These are phyloP conservation scores for Sturnus vulgaris DNA, from an alignment of 2,113 vertebrate genomes.

Conservation along the genomic window DNA sequence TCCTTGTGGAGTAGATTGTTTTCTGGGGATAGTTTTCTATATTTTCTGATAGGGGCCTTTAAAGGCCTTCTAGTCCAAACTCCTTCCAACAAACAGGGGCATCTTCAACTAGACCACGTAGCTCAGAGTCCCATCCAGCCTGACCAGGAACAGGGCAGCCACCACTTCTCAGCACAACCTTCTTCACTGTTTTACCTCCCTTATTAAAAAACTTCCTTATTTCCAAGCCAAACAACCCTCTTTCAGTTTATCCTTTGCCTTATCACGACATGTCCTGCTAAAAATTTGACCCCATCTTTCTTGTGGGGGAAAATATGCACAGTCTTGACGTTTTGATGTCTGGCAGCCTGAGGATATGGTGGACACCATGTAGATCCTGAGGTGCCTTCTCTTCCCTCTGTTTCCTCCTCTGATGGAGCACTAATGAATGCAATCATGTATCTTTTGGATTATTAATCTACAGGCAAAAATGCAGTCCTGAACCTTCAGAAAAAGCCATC, in stretches of 20 bases:
- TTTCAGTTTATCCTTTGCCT: background rate
- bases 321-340: background rate
- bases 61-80: background rate
- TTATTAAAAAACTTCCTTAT: background rate
- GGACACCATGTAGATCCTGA: fast-evolving
- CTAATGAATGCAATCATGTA: fast-evolving
- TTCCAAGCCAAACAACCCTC: background rate
- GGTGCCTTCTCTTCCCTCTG: background rate
- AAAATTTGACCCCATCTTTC: background rate
- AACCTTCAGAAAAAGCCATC: background rate
- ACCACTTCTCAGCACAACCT: background rate
- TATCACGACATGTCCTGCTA: background rate
- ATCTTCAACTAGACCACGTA: background rate
- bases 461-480: background rate
- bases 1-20: background rate
- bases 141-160: background rate
- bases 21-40: background rate
- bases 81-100: too few species aligned
- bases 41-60: background rate
- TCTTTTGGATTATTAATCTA: background rate
- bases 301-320: fast-evolving
- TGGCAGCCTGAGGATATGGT: background rate
- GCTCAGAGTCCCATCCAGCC: background rate
- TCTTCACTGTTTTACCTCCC: background rate
- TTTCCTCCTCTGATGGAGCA: background rate